phyloP scores from a whole-genome alignment of 2,113 vertebrate species.

The Hemiscyllium ocellatum region DNA sequence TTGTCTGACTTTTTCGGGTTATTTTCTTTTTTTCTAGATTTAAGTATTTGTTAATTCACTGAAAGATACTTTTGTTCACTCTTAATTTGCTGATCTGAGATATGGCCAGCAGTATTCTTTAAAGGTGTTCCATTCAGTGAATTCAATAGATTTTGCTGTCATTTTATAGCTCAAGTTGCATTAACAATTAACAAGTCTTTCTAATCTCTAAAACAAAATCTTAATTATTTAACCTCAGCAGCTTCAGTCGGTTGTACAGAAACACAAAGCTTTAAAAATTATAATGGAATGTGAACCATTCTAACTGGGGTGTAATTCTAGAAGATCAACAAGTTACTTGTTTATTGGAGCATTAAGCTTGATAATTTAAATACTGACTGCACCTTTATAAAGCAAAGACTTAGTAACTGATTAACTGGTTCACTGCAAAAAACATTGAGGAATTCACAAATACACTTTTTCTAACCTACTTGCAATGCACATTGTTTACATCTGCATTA shows the following conservation, averaged over 20 bases:
- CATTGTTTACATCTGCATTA: neutral
- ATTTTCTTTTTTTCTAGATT: neutral
- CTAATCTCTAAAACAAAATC: constrained; percentile 1
- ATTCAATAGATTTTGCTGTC: neutral
- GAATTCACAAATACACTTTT: neutral
- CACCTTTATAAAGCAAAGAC: neutral
- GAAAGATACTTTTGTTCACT: neutral
- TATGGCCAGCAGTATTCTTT: neutral
- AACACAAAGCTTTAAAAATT: neutral
- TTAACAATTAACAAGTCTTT: neutral
- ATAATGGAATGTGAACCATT: neutral
- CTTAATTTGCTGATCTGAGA: neutral
- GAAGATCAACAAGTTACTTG: constrained; percentile 12
- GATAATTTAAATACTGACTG: neutral
- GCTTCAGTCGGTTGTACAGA: neutral
- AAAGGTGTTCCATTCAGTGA: neutral
- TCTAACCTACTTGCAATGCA: neutral
- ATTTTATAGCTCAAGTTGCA: neutral
- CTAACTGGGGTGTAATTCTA: neutral
- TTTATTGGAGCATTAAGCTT: neutral
- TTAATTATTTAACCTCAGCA: neutral
- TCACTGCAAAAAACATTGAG: neutral
- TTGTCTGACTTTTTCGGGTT: neutral
- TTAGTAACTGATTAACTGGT: neutral
- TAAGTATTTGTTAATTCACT: neutral